Conservation (phyloP, 64 coral and sea anemone genomes). For the Stichodactyla helianthus region DNA sequence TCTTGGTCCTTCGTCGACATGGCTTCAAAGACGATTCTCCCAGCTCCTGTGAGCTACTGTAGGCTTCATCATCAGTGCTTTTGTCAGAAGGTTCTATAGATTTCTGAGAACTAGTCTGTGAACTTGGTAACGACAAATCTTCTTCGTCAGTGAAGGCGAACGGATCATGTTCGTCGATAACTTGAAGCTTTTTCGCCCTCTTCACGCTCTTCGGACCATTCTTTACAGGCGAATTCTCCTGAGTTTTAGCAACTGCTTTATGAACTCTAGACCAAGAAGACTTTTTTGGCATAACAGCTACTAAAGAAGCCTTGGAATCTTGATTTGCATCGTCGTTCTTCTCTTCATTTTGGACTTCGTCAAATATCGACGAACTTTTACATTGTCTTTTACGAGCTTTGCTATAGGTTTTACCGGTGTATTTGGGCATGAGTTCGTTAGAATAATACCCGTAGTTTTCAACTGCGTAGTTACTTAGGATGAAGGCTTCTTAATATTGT, state of each 20-base stretch:
- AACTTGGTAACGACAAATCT: conserved; percentile 21
- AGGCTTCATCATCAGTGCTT: conserved; percentile 95
- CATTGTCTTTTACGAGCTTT: conserved; percentile 45
- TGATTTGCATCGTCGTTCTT: conserved; percentile 5
- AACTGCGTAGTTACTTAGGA: neutral
- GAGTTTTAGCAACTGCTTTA: conserved; percentile 47
- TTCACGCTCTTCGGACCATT: conserved; percentile 21
- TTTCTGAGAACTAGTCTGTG: conserved; percentile 12
- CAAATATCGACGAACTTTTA: conserved; percentile 66
- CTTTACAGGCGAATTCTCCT: conserved; percentile 17
- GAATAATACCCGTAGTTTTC: neutral
- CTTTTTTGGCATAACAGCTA: conserved; percentile 52
- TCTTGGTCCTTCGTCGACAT: neutral
- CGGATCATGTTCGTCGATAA: conserved; percentile 72
- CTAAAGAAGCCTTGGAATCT: conserved; percentile 26
- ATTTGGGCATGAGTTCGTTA: conserved; percentile 81
- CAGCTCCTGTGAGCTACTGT: conserved; percentile 86
- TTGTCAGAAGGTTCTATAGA: conserved; percentile 50
- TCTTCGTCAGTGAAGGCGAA: conserved; percentile 79
- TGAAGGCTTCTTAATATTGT: neutral
- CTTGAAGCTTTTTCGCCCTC: conserved; percentile 45
- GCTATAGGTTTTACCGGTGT: conserved; percentile 74
- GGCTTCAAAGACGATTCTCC: conserved; percentile 4
- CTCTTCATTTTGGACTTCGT: conserved; percentile 67
- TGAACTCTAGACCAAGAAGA: conserved; percentile 77